phyloP scores from a whole-genome alignment of 1,140 invertebrate genomes.

The Calliphora vicina region DNA sequence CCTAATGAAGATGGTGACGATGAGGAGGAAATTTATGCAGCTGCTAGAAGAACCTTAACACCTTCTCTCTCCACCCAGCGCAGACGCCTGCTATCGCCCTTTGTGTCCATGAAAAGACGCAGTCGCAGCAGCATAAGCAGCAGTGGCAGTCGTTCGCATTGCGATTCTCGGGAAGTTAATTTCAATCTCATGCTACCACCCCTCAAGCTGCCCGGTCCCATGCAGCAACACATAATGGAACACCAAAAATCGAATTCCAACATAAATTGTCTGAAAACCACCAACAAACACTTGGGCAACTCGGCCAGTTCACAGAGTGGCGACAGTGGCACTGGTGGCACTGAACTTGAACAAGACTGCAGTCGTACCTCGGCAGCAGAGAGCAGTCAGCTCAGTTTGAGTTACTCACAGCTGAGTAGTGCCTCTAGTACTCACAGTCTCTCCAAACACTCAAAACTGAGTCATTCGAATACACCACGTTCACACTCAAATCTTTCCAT shows the following conservation, averaged over 20 bases:
- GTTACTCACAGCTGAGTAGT: slow-evolving; percentile 59
- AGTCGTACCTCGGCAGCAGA: slow-evolving; percentile 51
- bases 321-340: slow-evolving; percentile 59
- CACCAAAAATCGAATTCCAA: slow-evolving; percentile 22
- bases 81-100: slow-evolving; percentile 57
- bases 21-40: slow-evolving; percentile 27
- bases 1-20: background rate
- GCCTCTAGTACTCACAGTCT: slow-evolving; percentile 35
- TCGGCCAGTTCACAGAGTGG: slow-evolving; percentile 55
- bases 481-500: slow-evolving; percentile 23
- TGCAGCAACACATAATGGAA: slow-evolving; percentile 23
- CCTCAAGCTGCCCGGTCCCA: background rate
- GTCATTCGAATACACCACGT: background rate
- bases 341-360: slow-evolving; percentile 57
- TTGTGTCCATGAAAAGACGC: slow-evolving; percentile 57
- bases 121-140: slow-evolving; percentile 62
- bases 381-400: slow-evolving; percentile 54
- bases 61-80: slow-evolving; percentile 53
- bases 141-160: slow-evolving; percentile 42
- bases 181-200: slow-evolving; percentile 20
- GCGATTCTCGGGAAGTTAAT: slow-evolving; percentile 47
- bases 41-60: slow-evolving; percentile 45
- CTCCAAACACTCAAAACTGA: slow-evolving; percentile 1
- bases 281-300: slow-evolving; percentile 21
- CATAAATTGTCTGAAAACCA: slow-evolving; percentile 40